Evolutionary conservation across 2,888 invertebrate species (phyloP).

Genomic region (Hirtodrosophila alboralis): DNA sequence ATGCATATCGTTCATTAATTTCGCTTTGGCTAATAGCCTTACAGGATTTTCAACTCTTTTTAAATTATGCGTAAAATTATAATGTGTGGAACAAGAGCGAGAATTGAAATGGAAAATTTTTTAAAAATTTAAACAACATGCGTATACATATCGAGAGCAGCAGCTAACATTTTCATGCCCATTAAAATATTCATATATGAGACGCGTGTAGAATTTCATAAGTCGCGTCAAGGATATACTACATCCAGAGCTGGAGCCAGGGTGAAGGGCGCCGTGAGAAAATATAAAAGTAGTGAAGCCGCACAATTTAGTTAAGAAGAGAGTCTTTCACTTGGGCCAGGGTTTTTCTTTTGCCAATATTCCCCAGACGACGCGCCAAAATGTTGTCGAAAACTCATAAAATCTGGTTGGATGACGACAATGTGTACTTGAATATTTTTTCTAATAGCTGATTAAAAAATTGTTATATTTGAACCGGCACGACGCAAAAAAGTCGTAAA

Average conservation of each 20-base stretch:
- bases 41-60: slow-evolving; percentile 28
- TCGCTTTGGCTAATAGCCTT: slow-evolving; percentile 16
- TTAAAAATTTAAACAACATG: slow-evolving; percentile 52
- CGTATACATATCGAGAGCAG: slow-evolving; percentile 23
- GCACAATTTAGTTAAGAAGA: slow-evolving; percentile 15
- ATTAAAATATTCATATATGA: slow-evolving; percentile 58
- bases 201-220: slow-evolving; percentile 72
- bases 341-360: slow-evolving; percentile 57
- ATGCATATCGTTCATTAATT: slow-evolving; percentile 15
- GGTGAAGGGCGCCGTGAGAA: slow-evolving; percentile 60
- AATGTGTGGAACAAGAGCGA: slow-evolving; percentile 44
- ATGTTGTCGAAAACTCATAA: slow-evolving; percentile 52
- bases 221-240: slow-evolving; percentile 39
- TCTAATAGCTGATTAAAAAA: slow-evolving; percentile 69
- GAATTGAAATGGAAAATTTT: slow-evolving; percentile 42
- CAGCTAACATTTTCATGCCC: slow-evolving; percentile 48
- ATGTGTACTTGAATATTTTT: slow-evolving; percentile 40
- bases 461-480: slow-evolving; percentile 71
- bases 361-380: slow-evolving; percentile 69
- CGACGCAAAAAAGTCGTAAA: slow-evolving; percentile 53
- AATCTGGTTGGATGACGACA: slow-evolving; percentile 36
- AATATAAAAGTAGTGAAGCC: slow-evolving; percentile 24
- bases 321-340: slow-evolving; percentile 46
- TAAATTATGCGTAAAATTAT: slow-evolving; percentile 50
- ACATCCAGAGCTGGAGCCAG: slow-evolving; percentile 21